Evolutionary conservation across 2,113 vertebrate genomes (phyloP).

Genomic region (Tringa solitaria): DNA sequence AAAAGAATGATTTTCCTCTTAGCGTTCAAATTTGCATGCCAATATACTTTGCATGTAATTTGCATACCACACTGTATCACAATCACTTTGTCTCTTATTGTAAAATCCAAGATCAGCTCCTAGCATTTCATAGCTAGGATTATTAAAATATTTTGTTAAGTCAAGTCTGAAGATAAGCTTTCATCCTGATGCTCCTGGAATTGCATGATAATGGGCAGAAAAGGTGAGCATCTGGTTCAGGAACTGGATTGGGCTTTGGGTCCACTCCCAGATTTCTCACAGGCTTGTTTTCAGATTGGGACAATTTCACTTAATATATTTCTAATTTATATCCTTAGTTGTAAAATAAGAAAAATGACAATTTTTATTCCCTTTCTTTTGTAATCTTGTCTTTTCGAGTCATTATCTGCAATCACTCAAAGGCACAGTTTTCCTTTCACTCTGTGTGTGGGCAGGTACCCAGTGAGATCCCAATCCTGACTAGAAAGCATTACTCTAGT

Average conservation of each 20-base stretch:
- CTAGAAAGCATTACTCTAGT: neutral
- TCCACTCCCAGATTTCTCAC: neutral
- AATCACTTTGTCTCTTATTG: constrained; percentile 32
- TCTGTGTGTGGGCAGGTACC: neutral
- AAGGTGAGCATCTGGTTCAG: neutral
- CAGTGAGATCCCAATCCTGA: neutral
- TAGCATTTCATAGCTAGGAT: constrained; percentile 37
- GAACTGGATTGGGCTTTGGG: neutral
- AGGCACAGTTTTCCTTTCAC: neutral
- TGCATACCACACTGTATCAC: constrained; percentile 28
- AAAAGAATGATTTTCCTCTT: constrained; percentile 50
- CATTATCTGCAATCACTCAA: constrained; percentile 11
- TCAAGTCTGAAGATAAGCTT: constrained; percentile 44
- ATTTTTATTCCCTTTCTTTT: neutral
- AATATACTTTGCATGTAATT: constrained; percentile 58
- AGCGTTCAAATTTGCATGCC: constrained; percentile 51
- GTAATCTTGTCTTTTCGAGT: neutral
- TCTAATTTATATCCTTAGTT: neutral
- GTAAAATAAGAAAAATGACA: neutral
- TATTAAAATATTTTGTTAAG: constrained; percentile 61
- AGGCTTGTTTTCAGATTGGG: neutral
- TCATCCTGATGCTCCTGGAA: constrained; percentile 7
- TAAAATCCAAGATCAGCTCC: constrained; percentile 37
- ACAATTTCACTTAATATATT: neutral
- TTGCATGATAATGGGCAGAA: neutral